Evolutionary conservation across 2,888 invertebrate genomes (phyloP), one percentile per base, ranked within the genome.

Genomic region (Clostera curtula): DNA sequence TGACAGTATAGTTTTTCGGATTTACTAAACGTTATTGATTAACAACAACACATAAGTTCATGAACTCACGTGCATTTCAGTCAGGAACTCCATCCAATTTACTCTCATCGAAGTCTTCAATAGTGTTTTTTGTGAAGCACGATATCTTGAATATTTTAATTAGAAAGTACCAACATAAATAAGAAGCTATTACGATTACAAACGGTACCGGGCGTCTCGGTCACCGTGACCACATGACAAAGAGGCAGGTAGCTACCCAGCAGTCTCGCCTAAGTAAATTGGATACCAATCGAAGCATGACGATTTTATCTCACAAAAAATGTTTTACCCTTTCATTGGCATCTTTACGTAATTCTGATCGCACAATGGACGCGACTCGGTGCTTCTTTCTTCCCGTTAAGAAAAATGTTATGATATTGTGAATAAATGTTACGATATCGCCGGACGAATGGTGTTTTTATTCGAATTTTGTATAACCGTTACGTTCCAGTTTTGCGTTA

Each of bases 221-320:
- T 36, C 54, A 58, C 64, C 74, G 69, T 75, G 72, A 73, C 71
- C 57, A 60, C 53, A 64, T 58, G 69, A 75, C 74, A 77, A 73
- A 67, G 68, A 48, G 42, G 54, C 65, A 65, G 65, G 65, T 65
- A 67, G 52, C 55, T 34, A 44, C 49, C 43, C 56, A 56, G 56
- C 56, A 53, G 67, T 47, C 56, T 68, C 56, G 53, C 50, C 59
- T 56, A 57, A 68, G 62, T 75, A 76, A 77, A 77, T 77, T 76
- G 74, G 73, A 73, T 70, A 68, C 54, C 72, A 56, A 74, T 68
- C 67, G 67, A 63, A 64, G 63, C 77, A 63, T 73, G 68, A 76
- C 73, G 67, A 60, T 70, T 72, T 65, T 52, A 64, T 70, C 59
- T 60, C 29, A 68, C 56, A 62, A 62, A 73, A 72, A 74, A 72